Evolutionary conservation across 37 sponge, comb jelly and placozoan genomes (phyloP), one percentile per base, ranked within the genome.

Genomic region (Bolinopsis microptera): DNA sequence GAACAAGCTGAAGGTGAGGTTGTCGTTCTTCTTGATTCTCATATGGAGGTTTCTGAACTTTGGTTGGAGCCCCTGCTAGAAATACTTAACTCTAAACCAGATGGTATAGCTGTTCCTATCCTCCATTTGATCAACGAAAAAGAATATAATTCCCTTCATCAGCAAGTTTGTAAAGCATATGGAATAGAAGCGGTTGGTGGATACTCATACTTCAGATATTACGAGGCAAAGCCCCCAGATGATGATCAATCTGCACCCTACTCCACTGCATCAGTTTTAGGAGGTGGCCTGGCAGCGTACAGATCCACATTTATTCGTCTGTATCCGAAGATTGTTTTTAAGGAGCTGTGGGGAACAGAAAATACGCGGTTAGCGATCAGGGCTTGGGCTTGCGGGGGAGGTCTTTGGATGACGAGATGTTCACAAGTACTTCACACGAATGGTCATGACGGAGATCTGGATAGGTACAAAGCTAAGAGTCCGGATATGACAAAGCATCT

Each of bases 341-440:
- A 34, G 27, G 80, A 77, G 80, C 18, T 77, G 33, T 77, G 80
- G 80, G 80, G 80, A 32, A 32, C 80, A 35, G 80, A 77, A 32
- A 77, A 77, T 34, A 32, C 80, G 2, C 33, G 80, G 80, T 32
- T 77, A 32, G 80, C 80, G 1, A 27, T 77, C 35, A 28, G 80
- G 21, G 80, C 80, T 1, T 77, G 80, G 80, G 22, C 1, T 9
- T 77, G 80, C 35, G 80, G 80, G 35, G 80, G 33, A 0, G 80
- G 80, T 28, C 80, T 77, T 8, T 77, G 80, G 80, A 77, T 77
- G 80, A 77, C 80, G 3, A 1, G 80, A 32, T 77, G 80, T 32
- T 77, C 80, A 77, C 80, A 77, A 77, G 18, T 77, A 0, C 35
- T 77, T 35, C 80, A 77, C 80, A 35, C 80, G 1, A 77, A 77